Conservation (phyloP, 2,797 vertebrate species). For the Sitta carolinensis region DNA sequence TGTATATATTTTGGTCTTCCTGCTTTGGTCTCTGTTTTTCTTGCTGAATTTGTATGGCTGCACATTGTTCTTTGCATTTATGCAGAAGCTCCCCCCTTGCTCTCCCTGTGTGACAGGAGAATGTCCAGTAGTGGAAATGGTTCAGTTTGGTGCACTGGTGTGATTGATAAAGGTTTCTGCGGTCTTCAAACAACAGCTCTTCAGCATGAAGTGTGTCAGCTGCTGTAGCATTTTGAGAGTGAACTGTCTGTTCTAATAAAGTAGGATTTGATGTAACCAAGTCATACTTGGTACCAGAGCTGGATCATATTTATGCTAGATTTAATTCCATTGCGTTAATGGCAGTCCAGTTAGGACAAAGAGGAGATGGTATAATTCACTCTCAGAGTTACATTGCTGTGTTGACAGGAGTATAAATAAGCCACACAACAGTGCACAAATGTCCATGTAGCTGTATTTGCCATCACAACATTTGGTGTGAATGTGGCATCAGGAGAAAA, state of each 20-base stretch:
- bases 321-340: neutral
- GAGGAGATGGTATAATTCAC: neutral
- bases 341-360: neutral
- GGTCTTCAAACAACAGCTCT: neutral
- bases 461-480: neutral
- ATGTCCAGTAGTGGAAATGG: neutral
- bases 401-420: neutral
- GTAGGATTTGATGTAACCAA: neutral
- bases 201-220: neutral
- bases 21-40: neutral
- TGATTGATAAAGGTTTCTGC: neutral
- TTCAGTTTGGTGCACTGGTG: neutral
- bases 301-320: neutral
- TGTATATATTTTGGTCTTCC: neutral
- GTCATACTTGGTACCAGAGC: neutral
- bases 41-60: neutral
- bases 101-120: neutral
- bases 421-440: neutral
- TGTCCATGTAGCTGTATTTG: neutral
- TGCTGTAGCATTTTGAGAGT: neutral
- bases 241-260: neutral
- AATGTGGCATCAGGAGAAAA: neutral
- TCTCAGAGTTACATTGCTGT: neutral
- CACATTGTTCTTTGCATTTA: neutral
- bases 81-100: neutral